A percentile compares a stretch with the other conserved stretches of the same genome.
These are phyloP conservation scores for Macrotis lagotis DNA, from an alignment of 2,113 vertebrate genomes.

Conservation along the genomic window DNA sequence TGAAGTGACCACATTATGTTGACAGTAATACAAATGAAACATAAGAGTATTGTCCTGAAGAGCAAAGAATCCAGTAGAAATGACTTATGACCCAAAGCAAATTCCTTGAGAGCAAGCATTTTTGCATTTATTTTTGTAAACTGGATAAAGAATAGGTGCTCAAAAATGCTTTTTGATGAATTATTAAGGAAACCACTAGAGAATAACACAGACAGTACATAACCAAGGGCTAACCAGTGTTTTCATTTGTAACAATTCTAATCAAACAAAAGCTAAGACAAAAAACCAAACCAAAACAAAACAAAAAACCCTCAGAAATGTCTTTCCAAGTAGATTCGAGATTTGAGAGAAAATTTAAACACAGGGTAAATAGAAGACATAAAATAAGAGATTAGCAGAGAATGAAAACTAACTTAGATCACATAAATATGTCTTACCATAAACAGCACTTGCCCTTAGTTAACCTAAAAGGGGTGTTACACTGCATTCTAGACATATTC, in stretches of 20 bases:
- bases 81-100: neutral
- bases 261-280: neutral
- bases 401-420: slow-evolving; percentile 76
- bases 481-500: slow-evolving; percentile 73
- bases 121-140: neutral
- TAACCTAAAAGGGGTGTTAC: slow-evolving; percentile 73
- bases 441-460: slow-evolving; percentile 62
- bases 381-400: slow-evolving; percentile 45
- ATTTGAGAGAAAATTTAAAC: slow-evolving; percentile 26
- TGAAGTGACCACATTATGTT: neutral
- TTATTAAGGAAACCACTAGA: slow-evolving; percentile 34
- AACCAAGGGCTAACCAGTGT: slow-evolving; percentile 33
- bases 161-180: slow-evolving; percentile 33
- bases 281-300: neutral
- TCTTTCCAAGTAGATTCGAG: slow-evolving; percentile 32
- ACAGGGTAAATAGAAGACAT: slow-evolving; percentile 37
- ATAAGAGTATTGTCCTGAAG: neutral
- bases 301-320: slow-evolving; percentile 9
- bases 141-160: neutral
- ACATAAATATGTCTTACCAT: slow-evolving; percentile 52
- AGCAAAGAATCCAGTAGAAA: neutral
- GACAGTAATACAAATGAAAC: neutral
- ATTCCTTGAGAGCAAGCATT: neutral
- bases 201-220: neutral
- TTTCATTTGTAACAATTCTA: slow-evolving; percentile 48